Evolutionary conservation across 1,140 invertebrate species (phyloP).

Genomic region (Drosophila leontia): DNA sequence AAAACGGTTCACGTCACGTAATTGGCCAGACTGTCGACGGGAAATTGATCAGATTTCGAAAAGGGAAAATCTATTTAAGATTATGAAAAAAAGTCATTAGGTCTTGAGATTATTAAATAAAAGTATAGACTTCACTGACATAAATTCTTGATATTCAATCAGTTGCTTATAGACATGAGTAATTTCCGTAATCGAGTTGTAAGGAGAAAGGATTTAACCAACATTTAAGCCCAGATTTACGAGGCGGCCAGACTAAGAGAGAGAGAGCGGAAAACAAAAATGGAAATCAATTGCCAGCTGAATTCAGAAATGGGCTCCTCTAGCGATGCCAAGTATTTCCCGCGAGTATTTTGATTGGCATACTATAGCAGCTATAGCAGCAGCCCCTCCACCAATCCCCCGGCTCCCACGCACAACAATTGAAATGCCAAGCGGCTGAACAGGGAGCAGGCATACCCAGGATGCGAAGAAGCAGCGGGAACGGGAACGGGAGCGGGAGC

Average conservation of each 20-base stretch:
- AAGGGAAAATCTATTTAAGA: not conserved
- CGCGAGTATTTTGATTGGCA: conserved; percentile 80
- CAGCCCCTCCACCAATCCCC: not conserved
- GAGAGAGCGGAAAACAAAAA: conserved; percentile 41
- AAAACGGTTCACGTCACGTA: not conserved
- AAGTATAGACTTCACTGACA: not conserved
- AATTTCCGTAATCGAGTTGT: conserved; percentile 25
- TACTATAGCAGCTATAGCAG: conserved; percentile 35
- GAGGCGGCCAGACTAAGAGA: too few relatives aligned
- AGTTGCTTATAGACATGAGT: not conserved
- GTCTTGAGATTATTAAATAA: conserved; percentile 13
- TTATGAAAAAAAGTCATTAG: conserved; percentile 3
- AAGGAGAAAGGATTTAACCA: conserved; percentile 22
- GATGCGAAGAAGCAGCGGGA: not conserved
- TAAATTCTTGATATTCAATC: not conserved
- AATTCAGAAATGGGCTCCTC: conserved; percentile 49
- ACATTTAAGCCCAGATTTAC: conserved; percentile 53
- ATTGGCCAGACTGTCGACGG: not conserved
- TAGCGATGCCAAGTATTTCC: conserved; percentile 75
- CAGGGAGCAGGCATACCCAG: conserved; percentile 13
- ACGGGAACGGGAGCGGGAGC: conserved; percentile 3
- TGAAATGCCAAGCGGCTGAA: conserved; percentile 69
- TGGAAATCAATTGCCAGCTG: conserved; percentile 73
- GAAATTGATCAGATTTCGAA: conserved; percentile 11
- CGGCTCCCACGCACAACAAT: conserved; percentile 60